Conservation (phyloP, 2,797 vertebrate genomes). For the Amniataba percoides region DNA sequence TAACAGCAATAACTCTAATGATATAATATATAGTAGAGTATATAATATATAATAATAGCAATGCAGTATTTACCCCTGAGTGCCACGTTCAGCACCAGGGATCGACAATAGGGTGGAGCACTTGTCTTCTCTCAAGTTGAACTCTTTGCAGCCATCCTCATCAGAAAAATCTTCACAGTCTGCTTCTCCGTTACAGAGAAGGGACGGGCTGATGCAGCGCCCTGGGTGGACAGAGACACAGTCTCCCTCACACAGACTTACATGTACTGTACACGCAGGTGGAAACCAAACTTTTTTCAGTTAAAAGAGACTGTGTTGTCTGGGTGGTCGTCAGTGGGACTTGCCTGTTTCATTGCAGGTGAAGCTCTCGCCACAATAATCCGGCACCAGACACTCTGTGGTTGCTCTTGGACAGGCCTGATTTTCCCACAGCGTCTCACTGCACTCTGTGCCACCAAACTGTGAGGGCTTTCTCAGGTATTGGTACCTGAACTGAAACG, state of each 20-base stretch:
- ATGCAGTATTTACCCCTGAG: constrained; percentile 85
- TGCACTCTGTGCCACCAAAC: constrained; percentile 86
- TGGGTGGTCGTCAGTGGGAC: constrained; percentile 57
- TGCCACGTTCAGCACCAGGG: constrained; percentile 86
- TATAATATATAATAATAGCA: not conserved
- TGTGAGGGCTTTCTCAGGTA: constrained; percentile 83
- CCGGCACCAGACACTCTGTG: constrained; percentile 74
- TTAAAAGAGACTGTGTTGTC: not conserved
- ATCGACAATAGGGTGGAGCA: constrained; percentile 86
- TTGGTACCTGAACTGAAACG: constrained; percentile 86
- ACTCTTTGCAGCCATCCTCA: constrained; percentile 84
- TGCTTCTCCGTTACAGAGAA: constrained; percentile 90
- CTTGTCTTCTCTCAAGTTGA: constrained; percentile 69
- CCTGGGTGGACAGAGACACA: constrained; percentile 78
- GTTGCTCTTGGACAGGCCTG: constrained; percentile 77
- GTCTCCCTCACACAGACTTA: not conserved
- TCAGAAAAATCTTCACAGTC: constrained; percentile 91
- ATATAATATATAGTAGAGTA: too few relatives aligned
- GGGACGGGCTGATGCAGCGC: constrained; percentile 89
- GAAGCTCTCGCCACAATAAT: constrained; percentile 86
- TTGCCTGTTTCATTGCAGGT: constrained; percentile 89
- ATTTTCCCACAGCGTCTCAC: constrained; percentile 85
- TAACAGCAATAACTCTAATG: not conserved
- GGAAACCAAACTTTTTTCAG: constrained; percentile 10
- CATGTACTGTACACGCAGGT: not conserved